Conservation (phyloP, 2,888 invertebrate genomes). For the Diaperis boleti region DNA sequence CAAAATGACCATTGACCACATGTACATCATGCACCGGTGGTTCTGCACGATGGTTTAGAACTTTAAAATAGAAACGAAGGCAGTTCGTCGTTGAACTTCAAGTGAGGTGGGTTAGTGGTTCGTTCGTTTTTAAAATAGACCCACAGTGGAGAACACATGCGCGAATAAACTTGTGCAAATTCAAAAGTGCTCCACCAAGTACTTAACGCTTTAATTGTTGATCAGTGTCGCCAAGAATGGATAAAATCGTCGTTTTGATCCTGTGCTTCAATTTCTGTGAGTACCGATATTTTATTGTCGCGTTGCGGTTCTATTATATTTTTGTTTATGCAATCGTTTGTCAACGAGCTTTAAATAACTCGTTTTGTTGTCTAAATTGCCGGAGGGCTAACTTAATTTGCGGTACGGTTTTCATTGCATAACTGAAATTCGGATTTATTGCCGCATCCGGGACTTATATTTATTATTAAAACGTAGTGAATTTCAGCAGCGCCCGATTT, state of each 20-base stretch:
- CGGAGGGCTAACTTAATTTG: neutral
- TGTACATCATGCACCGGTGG: constrained; percentile 50
- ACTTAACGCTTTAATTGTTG: constrained; percentile 26
- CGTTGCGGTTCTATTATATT: constrained; percentile 1
- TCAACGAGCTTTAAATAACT: constrained; percentile 21
- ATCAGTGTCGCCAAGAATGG: constrained; percentile 26
- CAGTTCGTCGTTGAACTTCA: constrained; percentile 52
- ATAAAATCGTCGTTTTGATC: constrained; percentile 36
- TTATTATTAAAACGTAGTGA: constrained; percentile 4
- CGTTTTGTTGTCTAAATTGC: constrained; percentile 16
- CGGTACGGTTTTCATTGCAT: neutral
- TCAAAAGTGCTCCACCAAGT: constrained; percentile 24
- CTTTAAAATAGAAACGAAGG: constrained; percentile 52
- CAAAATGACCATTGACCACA: constrained; percentile 47
- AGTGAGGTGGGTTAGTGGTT: constrained; percentile 47
- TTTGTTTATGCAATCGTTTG: constrained; percentile 12
- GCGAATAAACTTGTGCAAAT: constrained; percentile 29
- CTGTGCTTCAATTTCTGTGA: constrained; percentile 41
- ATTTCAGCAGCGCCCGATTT: constrained; percentile 19
- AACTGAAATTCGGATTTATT: constrained; percentile 3
- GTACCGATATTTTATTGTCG: constrained; percentile 14
- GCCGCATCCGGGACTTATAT: constrained; percentile 8
- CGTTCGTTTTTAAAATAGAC: constrained; percentile 47
- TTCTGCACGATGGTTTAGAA: constrained; percentile 48
- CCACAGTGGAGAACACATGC: constrained; percentile 28